Conservation (phyloP, 2,888 invertebrate genomes). For the Sabatieria punctata region DNA sequence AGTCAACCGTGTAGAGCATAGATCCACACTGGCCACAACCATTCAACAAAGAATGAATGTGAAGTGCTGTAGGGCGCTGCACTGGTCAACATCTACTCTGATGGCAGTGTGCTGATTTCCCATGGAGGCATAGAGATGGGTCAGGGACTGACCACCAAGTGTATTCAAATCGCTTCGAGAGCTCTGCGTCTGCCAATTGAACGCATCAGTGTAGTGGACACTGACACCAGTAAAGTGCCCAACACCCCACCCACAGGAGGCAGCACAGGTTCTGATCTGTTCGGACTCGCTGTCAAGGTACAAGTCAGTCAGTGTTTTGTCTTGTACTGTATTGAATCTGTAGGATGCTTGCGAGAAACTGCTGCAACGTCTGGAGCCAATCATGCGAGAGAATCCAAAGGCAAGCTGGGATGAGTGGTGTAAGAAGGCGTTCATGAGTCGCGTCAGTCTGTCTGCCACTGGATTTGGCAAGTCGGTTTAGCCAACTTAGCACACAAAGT, state of each 20-base stretch:
- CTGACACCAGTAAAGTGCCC: conserved; percentile 68
- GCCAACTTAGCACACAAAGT: no score
- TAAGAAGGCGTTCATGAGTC: neutral
- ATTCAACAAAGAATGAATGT: neutral
- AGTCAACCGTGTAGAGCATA: no score
- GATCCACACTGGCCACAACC: no score
- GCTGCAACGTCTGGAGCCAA: conserved; percentile 51
- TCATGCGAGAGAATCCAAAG: conserved; percentile 52
- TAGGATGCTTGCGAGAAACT: conserved; percentile 51
- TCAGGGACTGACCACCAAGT: conserved; percentile 84
- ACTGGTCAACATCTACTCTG: conserved; percentile 57
- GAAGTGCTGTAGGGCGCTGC: conserved; percentile 63
- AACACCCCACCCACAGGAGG: conserved; percentile 76
- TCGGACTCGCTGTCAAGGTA: conserved; percentile 60
- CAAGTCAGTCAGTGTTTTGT: neutral
- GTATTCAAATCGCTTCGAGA: conserved; percentile 61
- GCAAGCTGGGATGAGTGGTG: conserved; percentile 53
- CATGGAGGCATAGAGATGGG: conserved; percentile 88
- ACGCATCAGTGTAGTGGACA: conserved; percentile 46
- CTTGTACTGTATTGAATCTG: no score
- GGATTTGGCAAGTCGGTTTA: neutral
- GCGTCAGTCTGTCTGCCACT: neutral
- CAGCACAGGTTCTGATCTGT: conserved; percentile 66
- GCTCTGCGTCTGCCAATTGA: conserved; percentile 50
- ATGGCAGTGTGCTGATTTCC: conserved; percentile 63